Percentiles rank a stretch among this genome's conserved stretches.
Evolutionary conservation across 37 sponge, comb jelly and placozoan genomes (phyloP).

Genomic region (Halisarca cf. caerulea): DNA sequence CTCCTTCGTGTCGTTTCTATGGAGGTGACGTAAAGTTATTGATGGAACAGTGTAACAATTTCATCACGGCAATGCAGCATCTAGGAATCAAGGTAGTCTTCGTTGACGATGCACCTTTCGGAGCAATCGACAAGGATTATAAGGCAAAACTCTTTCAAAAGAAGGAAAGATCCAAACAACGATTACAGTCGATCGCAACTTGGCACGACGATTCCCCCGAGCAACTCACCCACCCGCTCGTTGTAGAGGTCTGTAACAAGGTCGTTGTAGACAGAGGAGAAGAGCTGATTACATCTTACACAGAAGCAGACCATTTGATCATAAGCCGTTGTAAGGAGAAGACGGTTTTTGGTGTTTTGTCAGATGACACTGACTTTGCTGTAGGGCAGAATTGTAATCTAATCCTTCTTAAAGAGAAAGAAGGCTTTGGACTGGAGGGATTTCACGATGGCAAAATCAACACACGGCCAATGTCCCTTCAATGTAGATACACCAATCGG

Average conservation of each 20-base stretch:
- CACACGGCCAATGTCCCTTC: background rate
- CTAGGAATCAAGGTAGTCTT: conserved; percentile 49
- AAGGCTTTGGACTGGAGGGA: background rate
- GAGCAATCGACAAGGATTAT: background rate
- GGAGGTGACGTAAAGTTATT: conserved; percentile 34
- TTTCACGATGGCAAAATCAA: background rate
- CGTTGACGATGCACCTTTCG: conserved; percentile 21
- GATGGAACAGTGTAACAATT: conserved; percentile 8
- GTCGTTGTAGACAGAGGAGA: conserved; percentile 5
- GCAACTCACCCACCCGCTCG: background rate
- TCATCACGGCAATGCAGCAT: conserved; percentile 38
- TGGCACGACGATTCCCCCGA: conserved; percentile 1
- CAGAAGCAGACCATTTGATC: conserved; percentile 17
- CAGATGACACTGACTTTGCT: conserved; percentile 52
- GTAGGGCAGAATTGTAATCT: conserved; percentile 15
- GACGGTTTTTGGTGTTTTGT: conserved; percentile 52
- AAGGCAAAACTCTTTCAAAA: too few relatives aligned
- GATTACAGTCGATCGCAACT: conserved; percentile 3
- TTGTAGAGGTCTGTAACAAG: background rate
- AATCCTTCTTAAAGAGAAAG: conserved; percentile 32
- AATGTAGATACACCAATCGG: background rate
- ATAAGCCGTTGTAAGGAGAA: background rate
- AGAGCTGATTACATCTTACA: conserved; percentile 29
- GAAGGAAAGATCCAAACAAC: too few relatives aligned
- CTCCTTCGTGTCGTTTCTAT: conserved; percentile 40